These are phyloP conservation scores for Oceanites oceanicus DNA, from an alignment of 2,113 vertebrate species.

Conservation along the genomic window DNA sequence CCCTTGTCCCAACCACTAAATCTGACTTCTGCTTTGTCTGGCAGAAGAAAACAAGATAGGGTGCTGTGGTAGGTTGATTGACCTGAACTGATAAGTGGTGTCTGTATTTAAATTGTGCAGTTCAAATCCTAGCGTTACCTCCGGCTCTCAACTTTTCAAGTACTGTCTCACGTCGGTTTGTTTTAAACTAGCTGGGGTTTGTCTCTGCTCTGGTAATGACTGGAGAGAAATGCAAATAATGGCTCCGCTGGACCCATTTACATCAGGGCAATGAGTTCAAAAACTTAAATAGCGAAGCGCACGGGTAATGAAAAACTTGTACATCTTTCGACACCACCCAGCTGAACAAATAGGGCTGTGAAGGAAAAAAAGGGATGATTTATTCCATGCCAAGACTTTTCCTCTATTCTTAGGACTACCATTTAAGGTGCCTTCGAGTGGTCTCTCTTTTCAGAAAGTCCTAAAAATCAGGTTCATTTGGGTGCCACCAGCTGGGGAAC, in stretches of 20 bases:
- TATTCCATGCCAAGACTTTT: not conserved
- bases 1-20: conserved; percentile 50
- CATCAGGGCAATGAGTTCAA: not conserved
- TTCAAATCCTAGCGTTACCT: conserved; percentile 29
- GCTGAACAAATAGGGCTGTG: not conserved
- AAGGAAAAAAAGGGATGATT: not conserved
- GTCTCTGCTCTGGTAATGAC: not conserved
- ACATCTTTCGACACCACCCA: not conserved
- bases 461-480: not conserved
- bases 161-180: not conserved
- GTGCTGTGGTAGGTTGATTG: conserved; percentile 62
- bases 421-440: not conserved
- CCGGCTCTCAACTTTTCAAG: conserved; percentile 19
- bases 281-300: not conserved
- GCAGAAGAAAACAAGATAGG: conserved; percentile 43
- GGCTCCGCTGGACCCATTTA: not conserved
- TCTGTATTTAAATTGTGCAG: not conserved
- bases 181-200: not conserved
- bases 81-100: conserved; percentile 48
- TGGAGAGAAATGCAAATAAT: not conserved
- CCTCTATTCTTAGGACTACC: not conserved
- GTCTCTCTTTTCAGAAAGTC: not conserved
- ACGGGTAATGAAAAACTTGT: accelerated
- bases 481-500: not conserved
- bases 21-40: conserved; percentile 75